Base-by-base conservation (phyloP, 2,797 vertebrate species). In the Propithecus deckenii region DNA sequence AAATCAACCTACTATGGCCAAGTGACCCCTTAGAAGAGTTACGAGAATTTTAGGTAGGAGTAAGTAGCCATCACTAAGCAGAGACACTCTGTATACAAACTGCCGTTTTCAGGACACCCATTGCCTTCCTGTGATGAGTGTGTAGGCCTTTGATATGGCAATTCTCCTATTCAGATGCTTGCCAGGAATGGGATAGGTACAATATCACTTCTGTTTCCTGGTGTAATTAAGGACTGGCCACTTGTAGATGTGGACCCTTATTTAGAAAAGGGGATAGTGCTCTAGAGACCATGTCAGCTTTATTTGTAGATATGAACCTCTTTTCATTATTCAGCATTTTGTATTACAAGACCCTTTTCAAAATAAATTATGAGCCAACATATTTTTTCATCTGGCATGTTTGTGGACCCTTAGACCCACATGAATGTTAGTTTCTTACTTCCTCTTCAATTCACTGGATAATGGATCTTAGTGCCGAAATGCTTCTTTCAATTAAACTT, bases 401-500 rank as follows among this genome's bases (percentile, higher is more conserved):
- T 63, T 90, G 86, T 88, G 48, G 63, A 80, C 65, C 52, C 72
- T 75, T 71, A 96, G 80, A 91, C 81, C 94, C 94, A 95, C 84
- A 96, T 92, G 91, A 91, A 67, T 97, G 89, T 94, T 96, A 83
- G 90, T 95, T 96, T 91, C 75, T 96, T 93, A 91, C 88, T 97
- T 97, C 75, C 87, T 30, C 78, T 96, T 97, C 81, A 90, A 52
- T 92, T 94, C 85, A 87, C 48, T 92, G 91, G 43, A 92, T 97
- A 95, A 98, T 91, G 89, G 91, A 86, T 95, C 87, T 97, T 61
- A 92, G 63, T 59, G 67, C 80, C 86, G 79, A 97, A 97, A 96
- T 94, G 94, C 32, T 97, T 96, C 97, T 97, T 97, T 96, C 96
- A 94, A 86, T 96, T 98, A 93, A 95, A 93, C 38, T 97, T 95